phyloP scores from a whole-genome alignment of 53 echinoderm and acorn worm genomes.

The Paelopatides confundens region DNA sequence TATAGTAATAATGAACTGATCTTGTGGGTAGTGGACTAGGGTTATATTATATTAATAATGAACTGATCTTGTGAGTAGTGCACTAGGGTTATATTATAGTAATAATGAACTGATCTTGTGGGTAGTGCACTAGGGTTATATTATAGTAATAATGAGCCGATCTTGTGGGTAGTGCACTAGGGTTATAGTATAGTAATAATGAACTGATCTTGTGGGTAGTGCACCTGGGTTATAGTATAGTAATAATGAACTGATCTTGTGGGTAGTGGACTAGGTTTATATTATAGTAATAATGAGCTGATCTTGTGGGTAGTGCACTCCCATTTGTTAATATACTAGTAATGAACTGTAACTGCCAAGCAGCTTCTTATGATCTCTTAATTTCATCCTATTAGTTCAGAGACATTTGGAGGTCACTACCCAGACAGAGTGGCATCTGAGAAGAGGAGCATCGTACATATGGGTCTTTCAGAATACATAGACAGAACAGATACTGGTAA shows the following conservation, averaged over 20 bases:
- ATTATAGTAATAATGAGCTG: background rate
- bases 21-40: no score
- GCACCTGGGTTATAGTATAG: no score
- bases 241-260: background rate
- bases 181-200: no score
- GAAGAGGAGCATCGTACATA: conserved; percentile 86
- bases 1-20: no score
- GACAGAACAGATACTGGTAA: conserved; percentile 90
- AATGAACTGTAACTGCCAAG: background rate
- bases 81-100: no score
- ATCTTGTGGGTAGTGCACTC: background rate
- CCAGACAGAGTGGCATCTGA: conserved; percentile 89
- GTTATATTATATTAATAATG: no score
- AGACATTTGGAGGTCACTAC: conserved; percentile 69
- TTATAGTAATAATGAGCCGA: no score
- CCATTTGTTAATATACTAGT: background rate
- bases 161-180: no score
- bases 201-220: no score
- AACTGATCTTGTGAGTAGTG: no score
- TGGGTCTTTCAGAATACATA: conserved; percentile 87
- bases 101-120: no score
- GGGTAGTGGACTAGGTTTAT: background rate
- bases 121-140: no score
- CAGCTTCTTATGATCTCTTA: background rate
- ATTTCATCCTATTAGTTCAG: conserved; percentile 44